phyloP scores from a whole-genome alignment of 2,888 invertebrate genomes.

The Conchocele bisecta region DNA sequence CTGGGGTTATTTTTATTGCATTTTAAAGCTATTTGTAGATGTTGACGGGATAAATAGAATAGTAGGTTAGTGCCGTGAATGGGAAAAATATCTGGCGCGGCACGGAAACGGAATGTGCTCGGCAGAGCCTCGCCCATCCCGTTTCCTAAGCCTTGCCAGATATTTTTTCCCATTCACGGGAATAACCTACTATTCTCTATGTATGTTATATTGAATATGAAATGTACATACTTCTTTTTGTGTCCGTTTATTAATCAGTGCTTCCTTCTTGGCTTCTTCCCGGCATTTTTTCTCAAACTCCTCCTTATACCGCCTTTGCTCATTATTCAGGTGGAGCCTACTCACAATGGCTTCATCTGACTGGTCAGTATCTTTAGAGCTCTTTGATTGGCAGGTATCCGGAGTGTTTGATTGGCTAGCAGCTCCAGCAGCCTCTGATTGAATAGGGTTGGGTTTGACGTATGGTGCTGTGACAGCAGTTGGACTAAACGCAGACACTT shows the following conservation, averaged over 20 bases:
- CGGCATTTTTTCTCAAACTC: slow-evolving; percentile 74
- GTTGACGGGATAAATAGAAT: too few species aligned
- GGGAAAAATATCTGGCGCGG: too few species aligned
- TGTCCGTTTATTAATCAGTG: slow-evolving; percentile 67
- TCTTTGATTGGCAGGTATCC: slow-evolving; percentile 21
- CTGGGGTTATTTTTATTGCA: too few species aligned
- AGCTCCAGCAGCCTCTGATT: slow-evolving; percentile 10
- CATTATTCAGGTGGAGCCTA: slow-evolving; percentile 71
- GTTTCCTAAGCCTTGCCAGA: too few species aligned
- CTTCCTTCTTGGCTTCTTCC: slow-evolving; percentile 68
- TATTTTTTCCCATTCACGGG: too few species aligned
- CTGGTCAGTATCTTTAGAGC: slow-evolving; percentile 38
- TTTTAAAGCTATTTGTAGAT: too few species aligned
- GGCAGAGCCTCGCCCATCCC: too few species aligned
- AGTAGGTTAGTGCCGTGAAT: too few species aligned
- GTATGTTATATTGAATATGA: too few species aligned
- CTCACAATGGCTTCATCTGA: slow-evolving; percentile 70
- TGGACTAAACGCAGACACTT: too few species aligned
- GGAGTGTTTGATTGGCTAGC: slow-evolving; percentile 20
- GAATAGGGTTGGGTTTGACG: slow-evolving; percentile 53
- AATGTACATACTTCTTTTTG: slow-evolving; percentile 70
- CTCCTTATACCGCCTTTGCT: slow-evolving; percentile 73
- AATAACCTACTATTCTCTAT: too few species aligned
- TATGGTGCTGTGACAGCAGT: slow-evolving; percentile 62
- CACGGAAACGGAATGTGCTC: too few species aligned